A percentile compares a stretch with the other conserved stretches of the same genome.
phyloP scores from a whole-genome alignment of 1,140 invertebrate species.

The Rhagoletis zephyria region DNA sequence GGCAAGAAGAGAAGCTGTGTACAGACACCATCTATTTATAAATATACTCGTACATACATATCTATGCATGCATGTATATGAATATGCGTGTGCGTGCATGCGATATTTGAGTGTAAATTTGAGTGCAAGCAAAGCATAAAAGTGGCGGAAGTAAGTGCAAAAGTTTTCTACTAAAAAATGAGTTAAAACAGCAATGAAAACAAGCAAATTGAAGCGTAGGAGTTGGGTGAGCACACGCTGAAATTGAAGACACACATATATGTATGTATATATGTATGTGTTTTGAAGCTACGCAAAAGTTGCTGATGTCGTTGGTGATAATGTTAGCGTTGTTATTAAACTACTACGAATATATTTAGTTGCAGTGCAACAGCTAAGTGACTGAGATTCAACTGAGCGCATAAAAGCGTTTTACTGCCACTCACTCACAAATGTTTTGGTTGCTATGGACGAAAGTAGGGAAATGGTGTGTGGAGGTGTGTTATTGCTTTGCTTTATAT shows the following conservation, averaged over 20 bases:
- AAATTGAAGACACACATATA: neutral
- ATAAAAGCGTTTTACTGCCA: conserved; percentile 52
- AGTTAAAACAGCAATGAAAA: conserved; percentile 57
- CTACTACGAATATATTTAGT: neutral
- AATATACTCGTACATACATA: too few species aligned
- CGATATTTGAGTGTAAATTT: conserved; percentile 44
- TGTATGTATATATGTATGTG: too few species aligned
- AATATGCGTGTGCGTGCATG: too few species aligned
- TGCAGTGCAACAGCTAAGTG: conserved; percentile 9
- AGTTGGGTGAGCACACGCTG: neutral
- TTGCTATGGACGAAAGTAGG: neutral
- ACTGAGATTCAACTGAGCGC: conserved; percentile 51
- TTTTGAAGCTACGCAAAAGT: conserved; percentile 5
- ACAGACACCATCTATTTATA: too few species aligned
- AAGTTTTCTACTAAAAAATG: conserved; percentile 59
- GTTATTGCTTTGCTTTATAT: neutral
- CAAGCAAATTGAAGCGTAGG: neutral
- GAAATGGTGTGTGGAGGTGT: neutral
- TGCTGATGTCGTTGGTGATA: conserved; percentile 9
- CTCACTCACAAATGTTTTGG: conserved; percentile 3
- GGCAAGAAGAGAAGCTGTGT: too few species aligned
- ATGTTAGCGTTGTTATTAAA: conserved; percentile 36
- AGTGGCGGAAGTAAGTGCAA: conserved; percentile 56
- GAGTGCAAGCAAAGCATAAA: conserved; percentile 48
- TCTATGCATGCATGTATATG: neutral